Base-by-base conservation (phyloP, 2,888 invertebrate genomes). In the Brenthis hecate region DNA sequence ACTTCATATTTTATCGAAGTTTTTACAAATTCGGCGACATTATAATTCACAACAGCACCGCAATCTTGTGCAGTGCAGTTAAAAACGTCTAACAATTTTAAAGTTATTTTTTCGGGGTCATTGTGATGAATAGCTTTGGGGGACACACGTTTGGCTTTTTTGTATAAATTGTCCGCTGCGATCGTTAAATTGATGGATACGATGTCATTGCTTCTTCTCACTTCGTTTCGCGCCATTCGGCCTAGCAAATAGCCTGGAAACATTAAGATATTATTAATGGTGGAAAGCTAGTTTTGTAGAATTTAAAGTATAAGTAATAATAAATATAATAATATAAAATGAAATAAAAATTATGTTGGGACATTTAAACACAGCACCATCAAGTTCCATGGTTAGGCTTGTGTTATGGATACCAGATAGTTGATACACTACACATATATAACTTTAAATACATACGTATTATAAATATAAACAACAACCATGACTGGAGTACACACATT, bases 191-290 rank as follows among this genome's bases (percentile, higher is more conserved):
- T 90, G 70, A 81, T 80, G 1, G 88, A 82, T 11, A 89, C 74
- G 14, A 90, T 76, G 53, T 87, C 89, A 69, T 82, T 83, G 66
- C 66, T 78, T 36, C 83, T 82, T 51, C 81, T 84, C 54, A 83
- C 77, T 63, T 87, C 87, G 36, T 75, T 81, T 6, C 83, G 85
- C 6, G 88, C 82, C 83, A 86, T 86, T 8, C 86, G 84, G 0
- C 90, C 91, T 51, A 91, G 74, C 50, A 91, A 75, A 74, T 89
- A 91, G 56, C 91, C 91, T 91, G 87, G 43, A 88, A 86, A 58
- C 19, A 19, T 67, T 56, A 5, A 36, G 23, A 55, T 11, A 36
- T n/a, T n/a, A 55, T 28, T 13, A n/a, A 58, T 1, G 23, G 11
- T 11, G 32, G 16, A 1, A n/a, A 13, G 1, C 11, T 23, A 56